Evolutionary conservation across 2,113 vertebrate genomes (phyloP).

Genomic region (Chloebia gouldiae): DNA sequence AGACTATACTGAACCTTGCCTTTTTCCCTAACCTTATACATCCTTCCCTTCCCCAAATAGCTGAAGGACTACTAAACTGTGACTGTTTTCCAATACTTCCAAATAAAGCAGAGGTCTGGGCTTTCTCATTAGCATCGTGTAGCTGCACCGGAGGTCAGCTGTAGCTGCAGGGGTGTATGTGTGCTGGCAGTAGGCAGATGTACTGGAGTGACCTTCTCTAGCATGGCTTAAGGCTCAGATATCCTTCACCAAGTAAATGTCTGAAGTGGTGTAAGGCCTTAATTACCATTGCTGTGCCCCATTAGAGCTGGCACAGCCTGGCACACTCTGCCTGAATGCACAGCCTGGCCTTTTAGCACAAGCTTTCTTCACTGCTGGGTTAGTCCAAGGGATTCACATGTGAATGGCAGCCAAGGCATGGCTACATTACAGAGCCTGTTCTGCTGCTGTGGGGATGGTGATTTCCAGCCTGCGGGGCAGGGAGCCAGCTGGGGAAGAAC

Average conservation of each 20-base stretch:
- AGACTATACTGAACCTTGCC: background rate
- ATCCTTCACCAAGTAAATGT: accelerated
- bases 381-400: background rate
- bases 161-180: background rate
- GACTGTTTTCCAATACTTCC: background rate
- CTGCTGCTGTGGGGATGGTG: background rate
- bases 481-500: background rate
- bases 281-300: background rate
- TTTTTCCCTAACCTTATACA: background rate
- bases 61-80: background rate
- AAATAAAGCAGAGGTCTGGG: background rate
- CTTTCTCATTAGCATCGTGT: background rate
- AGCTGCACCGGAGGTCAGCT: background rate
- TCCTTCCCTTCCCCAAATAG: background rate
- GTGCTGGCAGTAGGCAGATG: background rate
- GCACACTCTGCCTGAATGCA: accelerated
- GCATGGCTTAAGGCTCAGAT: background rate
- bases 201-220: background rate
- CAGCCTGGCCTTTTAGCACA: background rate
- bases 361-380: accelerated
- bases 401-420: background rate
- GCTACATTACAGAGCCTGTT: background rate
- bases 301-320: background rate
- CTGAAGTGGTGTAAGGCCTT: background rate
- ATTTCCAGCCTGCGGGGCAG: background rate